Evolutionary conservation across 2,113 vertebrate species (phyloP).

Genomic region (Cyprinodon variegatus): DNA sequence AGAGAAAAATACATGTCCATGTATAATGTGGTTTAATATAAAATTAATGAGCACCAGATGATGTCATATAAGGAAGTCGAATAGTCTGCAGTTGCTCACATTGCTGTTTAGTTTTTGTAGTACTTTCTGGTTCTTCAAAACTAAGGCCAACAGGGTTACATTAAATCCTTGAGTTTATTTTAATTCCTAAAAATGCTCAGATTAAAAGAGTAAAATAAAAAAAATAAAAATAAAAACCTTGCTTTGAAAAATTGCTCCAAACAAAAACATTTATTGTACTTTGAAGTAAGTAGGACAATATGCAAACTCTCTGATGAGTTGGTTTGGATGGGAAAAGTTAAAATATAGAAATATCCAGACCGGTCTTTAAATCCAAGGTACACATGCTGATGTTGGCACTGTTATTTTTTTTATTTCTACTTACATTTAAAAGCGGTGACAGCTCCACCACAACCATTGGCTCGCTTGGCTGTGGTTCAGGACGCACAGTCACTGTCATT

Average conservation of each 20-base stretch:
- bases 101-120: constrained; percentile 61
- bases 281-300: constrained; percentile 8
- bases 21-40: constrained; percentile 60
- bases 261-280: constrained; percentile 2
- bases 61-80: constrained; percentile 50
- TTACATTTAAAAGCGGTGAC: constrained; percentile 91
- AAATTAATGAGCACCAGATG: constrained; percentile 59
- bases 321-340: background rate
- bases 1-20: constrained; percentile 16
- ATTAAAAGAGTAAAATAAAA: constrained; percentile 21
- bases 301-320: background rate
- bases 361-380: background rate
- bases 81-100: constrained; percentile 59
- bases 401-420: constrained; percentile 46
- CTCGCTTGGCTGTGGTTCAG: constrained; percentile 85
- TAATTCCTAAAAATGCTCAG: constrained; percentile 2
- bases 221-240: constrained; percentile 34
- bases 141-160: constrained; percentile 24
- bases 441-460: constrained; percentile 94
- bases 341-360: background rate
- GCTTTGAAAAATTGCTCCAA: constrained; percentile 15
- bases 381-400: background rate
- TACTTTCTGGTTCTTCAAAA: constrained; percentile 50
- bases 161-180: constrained; percentile 32
- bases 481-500: constrained; percentile 92